These are phyloP conservation scores for Hipposideros larvatus DNA, from an alignment of 2,797 vertebrate genomes.

Conservation along the genomic window DNA sequence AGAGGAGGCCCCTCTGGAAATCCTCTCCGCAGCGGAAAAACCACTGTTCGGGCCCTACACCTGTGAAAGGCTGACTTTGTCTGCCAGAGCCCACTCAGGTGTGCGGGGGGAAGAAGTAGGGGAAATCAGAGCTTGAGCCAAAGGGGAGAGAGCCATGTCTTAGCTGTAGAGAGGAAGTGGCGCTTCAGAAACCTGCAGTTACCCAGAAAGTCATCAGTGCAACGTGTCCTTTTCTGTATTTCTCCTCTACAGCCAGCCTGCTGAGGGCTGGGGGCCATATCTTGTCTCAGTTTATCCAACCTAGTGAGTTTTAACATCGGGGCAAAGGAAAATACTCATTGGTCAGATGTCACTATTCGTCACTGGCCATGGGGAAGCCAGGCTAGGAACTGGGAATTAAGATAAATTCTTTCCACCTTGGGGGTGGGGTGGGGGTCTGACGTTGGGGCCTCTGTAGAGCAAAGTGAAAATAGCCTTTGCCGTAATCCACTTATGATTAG, in stretches of 20 bases:
- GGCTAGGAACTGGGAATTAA: not conserved
- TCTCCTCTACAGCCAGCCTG: not conserved
- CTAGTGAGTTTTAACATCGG: not conserved
- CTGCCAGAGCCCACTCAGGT: not conserved
- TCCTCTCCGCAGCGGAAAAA: not conserved
- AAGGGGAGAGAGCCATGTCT: not conserved
- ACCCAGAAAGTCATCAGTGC: not conserved
- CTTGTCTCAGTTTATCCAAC: slow-evolving; percentile 19
- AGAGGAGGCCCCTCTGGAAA: not conserved
- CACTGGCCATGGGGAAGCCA: not conserved
- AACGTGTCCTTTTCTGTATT: not conserved
- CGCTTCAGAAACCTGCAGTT: not conserved
- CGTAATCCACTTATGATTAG: not conserved
- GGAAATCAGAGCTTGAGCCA: not conserved
- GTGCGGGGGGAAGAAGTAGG: not conserved
- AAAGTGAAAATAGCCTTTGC: slow-evolving; percentile 3
- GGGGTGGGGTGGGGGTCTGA: not conserved
- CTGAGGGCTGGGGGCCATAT: not conserved
- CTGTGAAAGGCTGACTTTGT: not conserved
- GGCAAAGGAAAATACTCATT: not conserved
- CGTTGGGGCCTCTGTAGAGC: not conserved
- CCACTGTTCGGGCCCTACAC: not conserved
- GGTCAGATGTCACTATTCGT: not conserved
- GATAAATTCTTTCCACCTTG: not conserved
- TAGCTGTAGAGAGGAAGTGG: not conserved